phyloP scores from a whole-genome alignment of 2,888 invertebrate species.

The Meliscaeva auricollis region DNA sequence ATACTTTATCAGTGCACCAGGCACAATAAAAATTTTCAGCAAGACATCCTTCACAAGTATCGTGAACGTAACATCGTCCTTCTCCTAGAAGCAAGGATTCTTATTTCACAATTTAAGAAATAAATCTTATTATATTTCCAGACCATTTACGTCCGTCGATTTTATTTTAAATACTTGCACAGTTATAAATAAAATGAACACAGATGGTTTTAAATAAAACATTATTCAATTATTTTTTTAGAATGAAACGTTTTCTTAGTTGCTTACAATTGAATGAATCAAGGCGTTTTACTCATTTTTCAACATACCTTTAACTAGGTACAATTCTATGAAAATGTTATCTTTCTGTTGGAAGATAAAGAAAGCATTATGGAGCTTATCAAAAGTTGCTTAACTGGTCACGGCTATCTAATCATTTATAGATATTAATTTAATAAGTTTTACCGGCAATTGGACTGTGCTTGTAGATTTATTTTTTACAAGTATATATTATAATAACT shows the following conservation, averaged over 20 bases:
- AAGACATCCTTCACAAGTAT: constrained; percentile 81
- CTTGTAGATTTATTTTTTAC: too few relatives aligned
- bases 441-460: constrained; percentile 9
- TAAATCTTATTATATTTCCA: neutral
- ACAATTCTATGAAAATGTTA: constrained; percentile 20
- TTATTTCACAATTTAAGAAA: neutral
- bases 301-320: neutral
- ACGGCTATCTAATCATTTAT: constrained; percentile 50
- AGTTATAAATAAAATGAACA: neutral
- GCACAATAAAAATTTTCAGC: constrained; percentile 80
- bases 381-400: constrained; percentile 18
- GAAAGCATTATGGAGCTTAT: constrained; percentile 30
- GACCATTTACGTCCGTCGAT: constrained; percentile 6
- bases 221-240: neutral
- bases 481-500: too few relatives aligned
- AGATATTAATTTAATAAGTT: constrained; percentile 12
- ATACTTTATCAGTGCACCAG: constrained; percentile 83
- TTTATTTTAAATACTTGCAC: neutral
- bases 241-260: neutral
- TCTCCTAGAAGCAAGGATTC: constrained; percentile 73
- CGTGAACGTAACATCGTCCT: constrained; percentile 80
- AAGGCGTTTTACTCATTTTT: neutral
- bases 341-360: constrained; percentile 46
- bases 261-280: neutral
- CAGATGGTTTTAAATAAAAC: neutral